phyloP scores from a whole-genome alignment of 2,888 invertebrate species.

The Lordiphosa fenestrarum region DNA sequence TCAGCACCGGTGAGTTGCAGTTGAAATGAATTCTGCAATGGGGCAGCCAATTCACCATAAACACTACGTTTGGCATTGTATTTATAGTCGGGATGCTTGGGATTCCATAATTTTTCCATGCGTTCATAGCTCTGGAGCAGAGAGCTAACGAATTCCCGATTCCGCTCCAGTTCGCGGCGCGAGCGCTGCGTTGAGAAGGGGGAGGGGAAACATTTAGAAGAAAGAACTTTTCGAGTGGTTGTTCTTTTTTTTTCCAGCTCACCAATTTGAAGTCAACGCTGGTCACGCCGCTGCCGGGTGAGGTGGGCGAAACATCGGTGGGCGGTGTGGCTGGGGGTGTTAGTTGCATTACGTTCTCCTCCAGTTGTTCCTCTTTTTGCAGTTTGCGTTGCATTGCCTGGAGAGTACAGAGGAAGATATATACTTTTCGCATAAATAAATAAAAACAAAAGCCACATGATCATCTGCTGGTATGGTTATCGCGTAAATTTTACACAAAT shows the following conservation, averaged over 20 bases:
- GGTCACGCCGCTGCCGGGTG: conserved; percentile 58
- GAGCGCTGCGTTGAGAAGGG: conserved; percentile 37
- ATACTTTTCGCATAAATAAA: conserved; percentile 46
- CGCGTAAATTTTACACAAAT: conserved; percentile 11
- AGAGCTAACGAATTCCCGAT: conserved; percentile 62
- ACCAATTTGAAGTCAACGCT: conserved; percentile 54
- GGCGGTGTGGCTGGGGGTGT: conserved; percentile 67
- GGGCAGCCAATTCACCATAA: conserved; percentile 61
- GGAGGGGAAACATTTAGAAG: too few species aligned
- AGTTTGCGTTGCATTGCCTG: conserved; percentile 63
- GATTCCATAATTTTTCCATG: conserved; percentile 74
- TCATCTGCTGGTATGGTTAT: conserved; percentile 26
- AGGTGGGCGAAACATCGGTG: conserved; percentile 52
- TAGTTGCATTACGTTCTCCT: conserved; percentile 49
- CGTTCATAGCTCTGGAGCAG: conserved; percentile 65
- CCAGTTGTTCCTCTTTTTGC: conserved; percentile 15
- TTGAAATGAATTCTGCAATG: conserved; percentile 55
- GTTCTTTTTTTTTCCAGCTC: conserved; percentile 21
- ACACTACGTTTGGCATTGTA: conserved; percentile 69
- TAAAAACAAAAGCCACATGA: conserved; percentile 42
- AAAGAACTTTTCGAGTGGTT: neutral
- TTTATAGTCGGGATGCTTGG: conserved; percentile 71
- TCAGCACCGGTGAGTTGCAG: conserved; percentile 64
- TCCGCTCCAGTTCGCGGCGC: conserved; percentile 61
- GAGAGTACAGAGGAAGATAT: conserved; percentile 13